These are phyloP conservation scores for Kryptopterus vitreolus DNA, from an alignment of 2,797 vertebrate species.

Conservation along the genomic window DNA sequence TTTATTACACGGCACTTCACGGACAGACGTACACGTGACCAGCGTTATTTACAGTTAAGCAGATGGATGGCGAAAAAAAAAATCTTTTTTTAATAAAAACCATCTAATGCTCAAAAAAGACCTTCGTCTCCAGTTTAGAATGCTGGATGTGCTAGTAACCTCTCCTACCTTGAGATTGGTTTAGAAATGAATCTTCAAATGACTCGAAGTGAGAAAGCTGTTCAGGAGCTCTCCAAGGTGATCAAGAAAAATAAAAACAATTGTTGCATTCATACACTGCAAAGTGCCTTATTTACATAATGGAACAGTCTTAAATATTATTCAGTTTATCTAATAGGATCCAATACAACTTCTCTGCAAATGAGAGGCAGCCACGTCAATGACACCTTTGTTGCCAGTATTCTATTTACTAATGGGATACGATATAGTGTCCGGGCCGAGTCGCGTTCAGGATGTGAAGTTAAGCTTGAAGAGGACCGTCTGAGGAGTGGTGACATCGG, in stretches of 20 bases:
- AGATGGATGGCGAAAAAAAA: background rate
- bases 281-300: slow-evolving; percentile 35
- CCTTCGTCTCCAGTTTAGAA: slow-evolving; percentile 16
- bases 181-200: background rate
- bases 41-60: slow-evolving; percentile 32
- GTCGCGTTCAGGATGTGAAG: slow-evolving; percentile 79
- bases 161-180: background rate
- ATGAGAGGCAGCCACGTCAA: background rate
- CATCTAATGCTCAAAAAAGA: slow-evolving; percentile 16
- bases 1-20: slow-evolving; percentile 30
- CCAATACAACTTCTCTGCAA: slow-evolving; percentile 2
- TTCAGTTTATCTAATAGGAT: slow-evolving; percentile 16
- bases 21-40: slow-evolving; percentile 26
- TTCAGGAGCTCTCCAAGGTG: background rate
- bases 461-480: slow-evolving; percentile 96
- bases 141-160: background rate
- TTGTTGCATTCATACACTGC: background rate
- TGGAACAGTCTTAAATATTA: slow-evolving; percentile 34
- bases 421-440: background rate
- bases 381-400: slow-evolving; percentile 16
- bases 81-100: slow-evolving; percentile 15
- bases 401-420: background rate
- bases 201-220: background rate
- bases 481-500: slow-evolving; percentile 93
- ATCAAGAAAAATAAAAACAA: background rate